Conservation (phyloP, 2,797 vertebrate genomes). For the Leuciscus waleckii region DNA sequence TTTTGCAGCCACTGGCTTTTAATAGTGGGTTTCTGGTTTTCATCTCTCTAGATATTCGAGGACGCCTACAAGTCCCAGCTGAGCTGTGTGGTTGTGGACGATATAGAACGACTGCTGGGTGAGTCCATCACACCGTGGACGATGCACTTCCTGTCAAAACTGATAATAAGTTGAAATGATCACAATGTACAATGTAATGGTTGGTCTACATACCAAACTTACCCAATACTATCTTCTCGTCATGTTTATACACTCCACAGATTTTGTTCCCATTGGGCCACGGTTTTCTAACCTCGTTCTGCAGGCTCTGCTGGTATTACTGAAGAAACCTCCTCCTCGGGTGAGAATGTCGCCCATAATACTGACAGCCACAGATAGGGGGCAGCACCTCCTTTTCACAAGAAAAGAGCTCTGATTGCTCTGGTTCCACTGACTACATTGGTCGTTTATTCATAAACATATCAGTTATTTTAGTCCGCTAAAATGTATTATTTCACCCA, state of each 20-base stretch:
- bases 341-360: slow-evolving; percentile 71
- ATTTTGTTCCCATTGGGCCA: slow-evolving; percentile 95
- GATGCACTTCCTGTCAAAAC: not conserved
- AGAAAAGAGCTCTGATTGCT: not conserved
- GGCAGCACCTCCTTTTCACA: slow-evolving; percentile 74
- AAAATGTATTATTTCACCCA: not conserved
- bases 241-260: slow-evolving; percentile 68
- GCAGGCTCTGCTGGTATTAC: slow-evolving; percentile 91
- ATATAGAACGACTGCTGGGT: slow-evolving; percentile 94
- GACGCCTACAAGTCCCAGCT: slow-evolving; percentile 98
- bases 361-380: slow-evolving; percentile 68
- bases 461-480: not conserved
- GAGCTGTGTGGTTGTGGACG: slow-evolving; percentile 95
- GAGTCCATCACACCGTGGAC: slow-evolving; percentile 59
- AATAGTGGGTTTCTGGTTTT: not conserved
- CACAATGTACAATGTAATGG: not conserved
- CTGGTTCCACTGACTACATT: not conserved
- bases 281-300: slow-evolving; percentile 96
- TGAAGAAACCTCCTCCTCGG: slow-evolving; percentile 94
- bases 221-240: not conserved
- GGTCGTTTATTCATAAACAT: slow-evolving; percentile 14
- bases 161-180: not conserved
- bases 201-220: not conserved
- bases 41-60: slow-evolving; percentile 88
- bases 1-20: not conserved